Evolutionary conservation across 1,140 invertebrate species (phyloP).

Genomic region (Neodiprion virginianus): DNA sequence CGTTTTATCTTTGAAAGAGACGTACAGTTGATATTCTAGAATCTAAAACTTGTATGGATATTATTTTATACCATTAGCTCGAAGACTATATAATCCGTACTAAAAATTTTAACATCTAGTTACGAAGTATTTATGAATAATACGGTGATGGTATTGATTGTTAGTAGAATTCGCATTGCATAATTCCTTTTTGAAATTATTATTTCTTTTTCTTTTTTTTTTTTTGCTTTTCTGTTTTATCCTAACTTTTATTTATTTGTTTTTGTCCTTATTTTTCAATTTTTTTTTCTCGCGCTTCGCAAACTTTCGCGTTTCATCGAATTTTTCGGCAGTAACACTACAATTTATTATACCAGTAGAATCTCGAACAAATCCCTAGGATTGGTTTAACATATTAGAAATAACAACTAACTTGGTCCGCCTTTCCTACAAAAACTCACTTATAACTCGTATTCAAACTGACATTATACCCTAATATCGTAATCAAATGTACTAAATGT

Average conservation of each 20-base stretch:
- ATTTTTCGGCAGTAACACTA: constrained; percentile 35
- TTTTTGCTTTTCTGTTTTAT: constrained; percentile 42
- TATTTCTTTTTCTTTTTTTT: constrained; percentile 36
- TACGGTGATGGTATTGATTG: constrained; percentile 45
- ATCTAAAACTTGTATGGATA: constrained; percentile 22
- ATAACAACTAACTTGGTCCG: constrained; percentile 42
- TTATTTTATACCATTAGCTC: constrained; percentile 32
- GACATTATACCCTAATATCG: constrained; percentile 9
- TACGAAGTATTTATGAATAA: constrained; percentile 18
- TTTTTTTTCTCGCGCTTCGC: background rate
- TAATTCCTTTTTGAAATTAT: constrained; percentile 36
- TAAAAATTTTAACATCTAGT: constrained; percentile 23
- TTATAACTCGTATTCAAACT: constrained; percentile 27
- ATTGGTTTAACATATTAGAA: constrained; percentile 47
- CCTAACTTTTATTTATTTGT: constrained; percentile 41
- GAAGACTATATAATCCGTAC: constrained; percentile 24
- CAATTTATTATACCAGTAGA: constrained; percentile 52
- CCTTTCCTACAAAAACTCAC: constrained; percentile 36
- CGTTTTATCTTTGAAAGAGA: constrained; percentile 16
- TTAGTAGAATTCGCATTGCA: constrained; percentile 54
- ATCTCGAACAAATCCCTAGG: constrained; percentile 55
- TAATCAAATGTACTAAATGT: constrained; percentile 17
- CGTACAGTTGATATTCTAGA: constrained; percentile 35
- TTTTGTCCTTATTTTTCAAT: constrained; percentile 22
- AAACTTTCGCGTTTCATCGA: constrained; percentile 18